These are phyloP conservation scores for Gymnopithys bicolor DNA, from an alignment of 2,797 vertebrate species.

Conservation along the genomic window DNA sequence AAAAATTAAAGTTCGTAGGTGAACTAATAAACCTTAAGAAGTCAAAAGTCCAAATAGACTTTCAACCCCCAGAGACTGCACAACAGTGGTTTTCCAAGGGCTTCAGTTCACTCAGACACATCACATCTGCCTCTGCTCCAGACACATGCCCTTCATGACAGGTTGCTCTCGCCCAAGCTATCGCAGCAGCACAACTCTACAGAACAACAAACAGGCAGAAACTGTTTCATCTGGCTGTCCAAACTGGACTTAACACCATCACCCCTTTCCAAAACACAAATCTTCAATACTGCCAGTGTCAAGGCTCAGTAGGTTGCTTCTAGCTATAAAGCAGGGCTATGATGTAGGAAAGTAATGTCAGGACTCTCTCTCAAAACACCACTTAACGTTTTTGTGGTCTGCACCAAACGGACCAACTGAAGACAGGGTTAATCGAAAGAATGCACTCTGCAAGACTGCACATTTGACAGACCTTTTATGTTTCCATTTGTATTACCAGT, in stretches of 20 bases:
- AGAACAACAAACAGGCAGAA: background rate
- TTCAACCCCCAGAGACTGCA: background rate
- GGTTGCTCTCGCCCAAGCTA: background rate
- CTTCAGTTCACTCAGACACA: background rate
- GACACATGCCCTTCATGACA: background rate
- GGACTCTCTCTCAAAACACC: background rate
- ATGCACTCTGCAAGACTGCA: background rate
- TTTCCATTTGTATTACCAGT: background rate
- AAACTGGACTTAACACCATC: background rate
- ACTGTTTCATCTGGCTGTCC: background rate
- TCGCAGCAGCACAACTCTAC: background rate
- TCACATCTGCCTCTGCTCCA: background rate
- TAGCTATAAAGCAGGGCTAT: background rate
- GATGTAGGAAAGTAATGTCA: background rate
- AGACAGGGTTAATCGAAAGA: background rate
- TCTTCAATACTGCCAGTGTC: background rate
- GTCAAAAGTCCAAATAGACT: background rate
- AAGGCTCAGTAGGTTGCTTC: background rate
- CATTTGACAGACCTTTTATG: conserved; percentile 6
- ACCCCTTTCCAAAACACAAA: background rate
- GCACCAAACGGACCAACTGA: background rate
- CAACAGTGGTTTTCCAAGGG: background rate
- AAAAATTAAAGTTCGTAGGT: background rate
- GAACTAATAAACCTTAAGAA: background rate
- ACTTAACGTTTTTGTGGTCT: background rate